Percentiles rank a stretch among this genome's conserved stretches.
Conservation (phyloP, 2,797 vertebrate species). For the Danio albolineatus region DNA sequence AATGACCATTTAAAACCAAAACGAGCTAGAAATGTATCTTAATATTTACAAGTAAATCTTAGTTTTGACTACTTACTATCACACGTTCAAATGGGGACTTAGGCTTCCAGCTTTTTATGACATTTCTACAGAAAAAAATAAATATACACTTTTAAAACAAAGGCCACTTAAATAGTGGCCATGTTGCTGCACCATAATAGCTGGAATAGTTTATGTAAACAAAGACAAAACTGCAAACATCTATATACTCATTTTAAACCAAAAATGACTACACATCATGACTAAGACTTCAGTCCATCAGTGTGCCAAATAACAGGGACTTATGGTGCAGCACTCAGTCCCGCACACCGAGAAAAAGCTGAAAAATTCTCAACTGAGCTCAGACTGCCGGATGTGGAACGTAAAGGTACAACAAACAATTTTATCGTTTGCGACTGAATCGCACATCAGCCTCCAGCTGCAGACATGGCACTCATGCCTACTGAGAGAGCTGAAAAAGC, state of each 20-base stretch:
- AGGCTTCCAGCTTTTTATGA: too few species aligned
- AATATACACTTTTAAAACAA: too few species aligned
- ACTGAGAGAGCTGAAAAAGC: constrained; percentile 46
- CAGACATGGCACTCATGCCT: constrained; percentile 31
- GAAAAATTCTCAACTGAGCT: not conserved
- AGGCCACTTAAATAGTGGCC: too few species aligned
- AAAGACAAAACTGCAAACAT: not conserved
- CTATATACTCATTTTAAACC: not conserved
- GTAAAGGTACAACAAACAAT: constrained; percentile 12
- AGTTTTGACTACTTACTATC: too few species aligned
- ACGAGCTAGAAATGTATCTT: too few species aligned
- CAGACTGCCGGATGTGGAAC: not conserved
- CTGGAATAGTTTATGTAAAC: not conserved
- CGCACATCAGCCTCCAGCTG: constrained; percentile 34
- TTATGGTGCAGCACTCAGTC: not conserved
- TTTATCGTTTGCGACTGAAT: constrained; percentile 16
- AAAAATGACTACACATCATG: constrained; percentile 4
- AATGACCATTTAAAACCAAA: too few species aligned
- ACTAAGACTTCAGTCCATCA: not conserved
- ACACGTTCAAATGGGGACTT: too few species aligned
- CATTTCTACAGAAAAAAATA: too few species aligned
- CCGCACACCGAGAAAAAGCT: not conserved
- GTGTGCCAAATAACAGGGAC: not conserved
- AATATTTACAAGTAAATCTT: too few species aligned
- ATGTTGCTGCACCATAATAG: too few species aligned